A percentile compares a stretch with the other conserved stretches of the same genome.
Evolutionary conservation across 2,888 invertebrate species (phyloP).

Genomic region (Rhaphigaster nebulosa): DNA sequence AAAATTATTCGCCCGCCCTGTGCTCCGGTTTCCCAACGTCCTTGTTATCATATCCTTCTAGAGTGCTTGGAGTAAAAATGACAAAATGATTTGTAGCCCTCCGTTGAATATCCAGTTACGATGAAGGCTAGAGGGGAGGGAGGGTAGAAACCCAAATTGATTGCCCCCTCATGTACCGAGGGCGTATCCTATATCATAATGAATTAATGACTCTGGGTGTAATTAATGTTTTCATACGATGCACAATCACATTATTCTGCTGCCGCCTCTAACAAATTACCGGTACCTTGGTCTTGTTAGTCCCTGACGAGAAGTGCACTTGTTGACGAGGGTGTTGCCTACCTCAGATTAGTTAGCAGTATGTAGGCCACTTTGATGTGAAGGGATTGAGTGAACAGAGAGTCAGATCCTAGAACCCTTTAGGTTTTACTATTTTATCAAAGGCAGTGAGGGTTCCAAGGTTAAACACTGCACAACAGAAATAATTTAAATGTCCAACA

Average conservation of each 20-base stretch:
- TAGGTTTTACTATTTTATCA: no score
- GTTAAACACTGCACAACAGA: no score
- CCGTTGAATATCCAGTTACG: not conserved
- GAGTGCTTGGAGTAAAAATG: not conserved
- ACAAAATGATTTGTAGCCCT: not conserved
- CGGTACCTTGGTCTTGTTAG: not conserved
- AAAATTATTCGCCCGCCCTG: not conserved
- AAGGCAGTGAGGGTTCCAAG: no score
- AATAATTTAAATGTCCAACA: no score
- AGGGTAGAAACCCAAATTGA: not conserved
- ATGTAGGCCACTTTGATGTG: not conserved
- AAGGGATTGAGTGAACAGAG: no score
- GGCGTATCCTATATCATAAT: conserved; percentile 28
- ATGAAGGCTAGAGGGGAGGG: not conserved
- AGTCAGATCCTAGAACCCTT: no score
- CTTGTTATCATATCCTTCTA: not conserved
- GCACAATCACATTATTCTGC: not conserved
- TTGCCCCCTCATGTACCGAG: not conserved
- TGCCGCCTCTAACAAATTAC: not conserved
- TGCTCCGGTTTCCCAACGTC: not conserved
- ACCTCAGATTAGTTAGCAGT: not conserved
- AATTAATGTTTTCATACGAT: conserved; percentile 7
- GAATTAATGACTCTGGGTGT: not conserved
- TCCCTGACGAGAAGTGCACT: not conserved
- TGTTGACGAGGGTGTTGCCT: not conserved